Evolutionary conservation across 2,888 invertebrate genomes (phyloP).

Genomic region (Myopa testacea): DNA sequence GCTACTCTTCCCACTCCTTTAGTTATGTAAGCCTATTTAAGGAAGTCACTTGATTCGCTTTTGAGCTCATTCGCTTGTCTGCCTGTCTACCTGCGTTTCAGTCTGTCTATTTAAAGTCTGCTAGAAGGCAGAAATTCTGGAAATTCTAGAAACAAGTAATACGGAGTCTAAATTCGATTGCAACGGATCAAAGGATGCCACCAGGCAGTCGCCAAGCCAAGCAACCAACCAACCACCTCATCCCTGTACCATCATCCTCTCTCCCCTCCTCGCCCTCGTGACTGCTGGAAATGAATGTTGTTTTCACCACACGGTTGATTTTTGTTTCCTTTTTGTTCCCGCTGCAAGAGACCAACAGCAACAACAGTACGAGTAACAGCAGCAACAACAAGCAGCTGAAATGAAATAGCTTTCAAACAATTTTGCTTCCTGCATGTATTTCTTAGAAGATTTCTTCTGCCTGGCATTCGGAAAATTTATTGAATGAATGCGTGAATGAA

Average conservation of each 20-base stretch:
- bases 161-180: no score
- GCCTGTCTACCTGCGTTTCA: background rate
- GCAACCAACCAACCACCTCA: no score
- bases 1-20: no score
- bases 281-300: background rate
- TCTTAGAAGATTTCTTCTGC: background rate
- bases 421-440: background rate
- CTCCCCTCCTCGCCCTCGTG: background rate
- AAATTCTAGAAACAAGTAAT: no score
- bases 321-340: background rate
- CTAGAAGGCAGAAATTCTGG: background rate
- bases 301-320: background rate
- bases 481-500: constrained; percentile 11
- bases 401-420: background rate
- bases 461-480: constrained; percentile 15
- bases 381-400: background rate
- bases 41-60: no score
- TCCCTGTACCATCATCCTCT: no score
- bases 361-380: background rate
- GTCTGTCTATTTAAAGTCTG: background rate
- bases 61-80: background rate
- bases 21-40: no score
- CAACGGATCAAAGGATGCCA: no score
- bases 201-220: no score
- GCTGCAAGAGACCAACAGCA: background rate